phyloP scores from a whole-genome alignment of 35 echinoderm and acorn worm species.

The Heliocidaris erythrogramma region DNA sequence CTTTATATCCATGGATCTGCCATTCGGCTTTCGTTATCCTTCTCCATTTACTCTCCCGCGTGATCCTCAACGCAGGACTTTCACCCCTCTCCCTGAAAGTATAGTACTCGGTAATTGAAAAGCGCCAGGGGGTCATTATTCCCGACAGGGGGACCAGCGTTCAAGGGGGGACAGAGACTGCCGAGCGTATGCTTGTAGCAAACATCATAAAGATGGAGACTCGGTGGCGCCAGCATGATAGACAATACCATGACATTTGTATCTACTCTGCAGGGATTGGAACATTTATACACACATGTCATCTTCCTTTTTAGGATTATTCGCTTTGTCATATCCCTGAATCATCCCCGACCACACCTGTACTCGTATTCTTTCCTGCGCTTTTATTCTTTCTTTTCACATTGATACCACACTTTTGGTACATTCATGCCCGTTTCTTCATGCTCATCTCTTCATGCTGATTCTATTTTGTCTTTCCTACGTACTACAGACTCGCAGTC shows the following conservation, averaged over 20 bases:
- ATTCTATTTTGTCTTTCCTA: too few relatives aligned
- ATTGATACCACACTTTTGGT: too few relatives aligned
- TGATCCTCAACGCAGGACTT: neutral
- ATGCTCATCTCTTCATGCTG: too few relatives aligned
- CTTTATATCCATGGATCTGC: neutral
- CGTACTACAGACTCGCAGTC: too few relatives aligned
- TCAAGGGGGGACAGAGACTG: neutral
- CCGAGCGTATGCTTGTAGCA: too few relatives aligned
- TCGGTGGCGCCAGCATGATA: neutral
- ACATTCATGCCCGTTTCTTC: too few relatives aligned
- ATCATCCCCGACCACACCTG: too few relatives aligned
- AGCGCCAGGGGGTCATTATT: conserved; percentile 16
- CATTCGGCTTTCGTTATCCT: neutral
- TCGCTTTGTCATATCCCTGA: neutral
- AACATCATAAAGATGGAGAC: neutral
- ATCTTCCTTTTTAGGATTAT: neutral
- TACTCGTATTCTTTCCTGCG: too few relatives aligned
- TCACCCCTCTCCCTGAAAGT: neutral
- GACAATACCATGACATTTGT: neutral
- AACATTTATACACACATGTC: neutral
- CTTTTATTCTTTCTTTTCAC: too few relatives aligned
- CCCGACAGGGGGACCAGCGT: neutral
- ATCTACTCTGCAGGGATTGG: neutral
- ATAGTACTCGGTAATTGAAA: neutral
- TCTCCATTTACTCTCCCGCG: neutral